Evolutionary conservation across 2,797 vertebrate genomes (phyloP).

Genomic region (Babyrousa celebensis): DNA sequence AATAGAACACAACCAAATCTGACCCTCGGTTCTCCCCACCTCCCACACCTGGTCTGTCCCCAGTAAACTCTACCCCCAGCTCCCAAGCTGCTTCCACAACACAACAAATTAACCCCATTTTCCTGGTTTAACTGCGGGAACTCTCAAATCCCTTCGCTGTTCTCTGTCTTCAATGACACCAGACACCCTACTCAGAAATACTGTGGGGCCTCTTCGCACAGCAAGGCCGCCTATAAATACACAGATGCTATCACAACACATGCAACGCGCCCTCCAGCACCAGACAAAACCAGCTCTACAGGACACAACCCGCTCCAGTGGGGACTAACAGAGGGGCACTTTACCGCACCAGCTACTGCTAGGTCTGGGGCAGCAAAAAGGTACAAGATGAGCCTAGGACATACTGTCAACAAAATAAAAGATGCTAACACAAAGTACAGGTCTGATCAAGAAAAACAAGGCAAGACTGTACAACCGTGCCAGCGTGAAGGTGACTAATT

Average conservation of each 20-base stretch:
- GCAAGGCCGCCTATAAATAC: not conserved
- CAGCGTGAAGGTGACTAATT: not conserved
- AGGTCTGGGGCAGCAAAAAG: not conserved
- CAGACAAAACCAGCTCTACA: not conserved
- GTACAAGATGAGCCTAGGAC: not conserved
- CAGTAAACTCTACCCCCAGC: not conserved
- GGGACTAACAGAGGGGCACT: not conserved
- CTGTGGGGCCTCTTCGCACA: not conserved
- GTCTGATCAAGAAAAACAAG: not conserved
- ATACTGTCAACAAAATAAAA: not conserved
- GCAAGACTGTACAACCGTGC: fast-evolving
- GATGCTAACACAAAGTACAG: not conserved
- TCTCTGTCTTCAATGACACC: not conserved
- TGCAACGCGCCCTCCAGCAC: not conserved
- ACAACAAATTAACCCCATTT: not conserved
- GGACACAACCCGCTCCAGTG: not conserved
- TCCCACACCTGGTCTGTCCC: not conserved
- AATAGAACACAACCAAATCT: constrained; percentile 20
- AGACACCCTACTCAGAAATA: not conserved
- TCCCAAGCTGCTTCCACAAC: no score
- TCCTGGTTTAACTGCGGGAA: not conserved
- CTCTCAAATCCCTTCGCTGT: not conserved
- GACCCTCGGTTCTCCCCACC: not conserved
- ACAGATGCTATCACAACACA: not conserved
- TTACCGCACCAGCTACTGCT: not conserved